phyloP scores from a whole-genome alignment of 2,888 invertebrate species.

The Tetropium fuscum region DNA sequence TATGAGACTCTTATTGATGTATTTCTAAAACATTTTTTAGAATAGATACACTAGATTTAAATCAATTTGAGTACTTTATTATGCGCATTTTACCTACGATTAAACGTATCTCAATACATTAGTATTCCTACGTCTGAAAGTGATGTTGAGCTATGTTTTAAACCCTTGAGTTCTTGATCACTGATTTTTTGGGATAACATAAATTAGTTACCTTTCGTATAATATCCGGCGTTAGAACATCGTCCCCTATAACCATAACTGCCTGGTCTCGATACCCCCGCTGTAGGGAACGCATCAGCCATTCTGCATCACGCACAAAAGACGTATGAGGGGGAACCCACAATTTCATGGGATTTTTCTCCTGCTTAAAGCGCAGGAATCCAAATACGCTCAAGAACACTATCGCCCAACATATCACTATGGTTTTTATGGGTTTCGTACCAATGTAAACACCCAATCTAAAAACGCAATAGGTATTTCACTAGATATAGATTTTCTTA shows the following conservation, averaged over 20 bases:
- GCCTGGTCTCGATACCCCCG: conserved; percentile 74
- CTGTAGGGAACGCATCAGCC: conserved; percentile 77
- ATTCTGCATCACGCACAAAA: conserved; percentile 77
- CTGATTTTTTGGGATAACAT: no score
- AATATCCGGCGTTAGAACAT: conserved; percentile 74
- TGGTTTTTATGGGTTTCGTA: conserved; percentile 72
- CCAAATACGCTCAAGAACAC: conserved; percentile 73
- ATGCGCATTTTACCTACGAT: no score
- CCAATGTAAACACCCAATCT: conserved; percentile 75
- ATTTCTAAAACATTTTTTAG: no score
- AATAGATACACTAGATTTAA: no score
- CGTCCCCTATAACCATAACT: conserved; percentile 73
- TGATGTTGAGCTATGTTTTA: no score
- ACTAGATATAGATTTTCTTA: no score
- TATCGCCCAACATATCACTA: conserved; percentile 69
- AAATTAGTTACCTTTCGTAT: conserved; percentile 66
- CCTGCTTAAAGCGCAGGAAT: conserved; percentile 75
- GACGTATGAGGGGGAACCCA: conserved; percentile 82
- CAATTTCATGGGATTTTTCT: conserved; percentile 80
- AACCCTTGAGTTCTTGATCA: no score
- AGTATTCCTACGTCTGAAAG: no score
- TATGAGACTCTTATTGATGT: no score
- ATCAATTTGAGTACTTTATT: no score
- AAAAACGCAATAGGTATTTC: conserved; percentile 22
- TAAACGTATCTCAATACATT: no score